A percentile compares a stretch with the other conserved stretches of the same genome.
These are phyloP conservation scores for Agrochola lota DNA, from an alignment of 2,888 invertebrate species.

Conservation along the genomic window DNA sequence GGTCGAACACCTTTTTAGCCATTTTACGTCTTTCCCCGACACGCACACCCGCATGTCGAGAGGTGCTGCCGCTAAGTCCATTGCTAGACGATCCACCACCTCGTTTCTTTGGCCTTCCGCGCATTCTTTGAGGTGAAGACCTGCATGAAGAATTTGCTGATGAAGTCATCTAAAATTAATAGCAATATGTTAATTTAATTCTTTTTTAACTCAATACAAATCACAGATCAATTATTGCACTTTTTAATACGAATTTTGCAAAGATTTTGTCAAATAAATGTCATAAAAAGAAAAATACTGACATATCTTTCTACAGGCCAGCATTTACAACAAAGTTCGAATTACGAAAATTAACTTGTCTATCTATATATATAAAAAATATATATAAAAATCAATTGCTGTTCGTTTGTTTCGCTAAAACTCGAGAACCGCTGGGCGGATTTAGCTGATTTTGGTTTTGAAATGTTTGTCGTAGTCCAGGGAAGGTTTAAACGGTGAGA, in stretches of 20 bases:
- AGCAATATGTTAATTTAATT: background rate
- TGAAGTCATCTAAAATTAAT: constrained; percentile 84
- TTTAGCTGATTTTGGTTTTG: too few species aligned
- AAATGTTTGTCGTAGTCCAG: too few species aligned
- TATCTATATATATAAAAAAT: too few species aligned
- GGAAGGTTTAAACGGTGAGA: too few species aligned
- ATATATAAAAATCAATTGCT: too few species aligned
- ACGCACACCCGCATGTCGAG: constrained; percentile 85
- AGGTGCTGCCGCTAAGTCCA: constrained; percentile 74
- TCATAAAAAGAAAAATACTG: background rate
- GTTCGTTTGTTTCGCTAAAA: too few species aligned
- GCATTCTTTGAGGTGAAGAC: constrained; percentile 87
- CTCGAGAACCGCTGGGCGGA: too few species aligned
- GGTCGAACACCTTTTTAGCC: constrained; percentile 96
- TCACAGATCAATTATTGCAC: background rate
- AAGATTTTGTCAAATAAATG: background rate
- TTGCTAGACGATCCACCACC: constrained; percentile 78
- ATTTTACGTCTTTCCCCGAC: constrained; percentile 92
- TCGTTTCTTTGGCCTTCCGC: constrained; percentile 86
- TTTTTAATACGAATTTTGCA: background rate
- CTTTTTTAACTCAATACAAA: background rate
- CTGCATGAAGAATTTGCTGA: constrained; percentile 89
- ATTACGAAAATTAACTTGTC: constrained; percentile 3
- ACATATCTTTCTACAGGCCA: background rate
- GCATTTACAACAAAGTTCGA: constrained; percentile 21